These are phyloP conservation scores for Echinops telfairi DNA, from an alignment of 2,113 vertebrate species.

Conservation along the genomic window DNA sequence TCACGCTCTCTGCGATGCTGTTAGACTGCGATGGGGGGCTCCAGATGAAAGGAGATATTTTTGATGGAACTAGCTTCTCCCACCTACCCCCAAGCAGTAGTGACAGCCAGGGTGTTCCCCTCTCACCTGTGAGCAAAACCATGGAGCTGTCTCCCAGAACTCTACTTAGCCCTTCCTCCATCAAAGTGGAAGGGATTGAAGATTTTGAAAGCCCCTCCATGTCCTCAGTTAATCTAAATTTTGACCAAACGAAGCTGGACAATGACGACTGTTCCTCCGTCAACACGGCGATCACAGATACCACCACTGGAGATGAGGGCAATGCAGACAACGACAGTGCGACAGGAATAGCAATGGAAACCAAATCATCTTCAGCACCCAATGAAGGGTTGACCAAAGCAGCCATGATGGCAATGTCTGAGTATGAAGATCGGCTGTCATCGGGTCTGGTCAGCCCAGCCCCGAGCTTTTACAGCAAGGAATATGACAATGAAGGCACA, in stretches of 20 bases:
- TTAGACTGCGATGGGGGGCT: constrained; percentile 94
- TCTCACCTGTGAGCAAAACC: constrained; percentile 95
- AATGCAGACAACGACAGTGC: constrained; percentile 97
- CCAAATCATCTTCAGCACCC: constrained; percentile 93
- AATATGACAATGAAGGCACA: constrained; percentile 97
- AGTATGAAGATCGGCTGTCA: constrained; percentile 98
- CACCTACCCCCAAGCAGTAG: constrained; percentile 91
- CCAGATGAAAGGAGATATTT: constrained; percentile 95
- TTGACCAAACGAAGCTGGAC: constrained; percentile 97
- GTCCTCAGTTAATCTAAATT: constrained; percentile 96
- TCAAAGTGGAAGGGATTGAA: constrained; percentile 98
- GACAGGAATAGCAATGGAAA: constrained; percentile 89
- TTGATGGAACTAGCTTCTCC: constrained; percentile 92
- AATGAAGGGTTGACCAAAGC: constrained; percentile 95
- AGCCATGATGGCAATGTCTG: constrained; percentile 91
- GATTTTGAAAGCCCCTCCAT: constrained; percentile 97
- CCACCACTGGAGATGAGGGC: constrained; percentile 98
- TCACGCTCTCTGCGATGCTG: constrained; percentile 94
- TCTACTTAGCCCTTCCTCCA: constrained; percentile 97
- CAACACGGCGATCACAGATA: constrained; percentile 99
- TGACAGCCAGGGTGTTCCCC: constrained; percentile 94
- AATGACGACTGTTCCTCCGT: constrained; percentile 99
- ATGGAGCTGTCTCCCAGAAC: constrained; percentile 96
- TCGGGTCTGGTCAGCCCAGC: constrained; percentile 98
- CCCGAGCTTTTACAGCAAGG: constrained; percentile 97